Base-by-base conservation (phyloP, 2,888 invertebrate species). In the Periphyllus acericola region DNA sequence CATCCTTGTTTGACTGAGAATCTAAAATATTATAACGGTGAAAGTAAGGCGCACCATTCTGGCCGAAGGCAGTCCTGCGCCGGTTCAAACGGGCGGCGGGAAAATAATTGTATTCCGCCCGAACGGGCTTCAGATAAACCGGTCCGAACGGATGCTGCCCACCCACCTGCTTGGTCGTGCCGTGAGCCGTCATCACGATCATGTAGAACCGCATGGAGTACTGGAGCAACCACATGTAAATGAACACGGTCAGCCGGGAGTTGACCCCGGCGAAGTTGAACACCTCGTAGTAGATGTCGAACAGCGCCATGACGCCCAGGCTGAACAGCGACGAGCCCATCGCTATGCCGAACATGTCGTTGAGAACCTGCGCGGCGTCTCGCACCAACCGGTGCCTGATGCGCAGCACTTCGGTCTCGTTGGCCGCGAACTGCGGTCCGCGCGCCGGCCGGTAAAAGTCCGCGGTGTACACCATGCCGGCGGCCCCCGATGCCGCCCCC, bases 251-350 rank as follows among this genome's bases (percentile, higher is more conserved):
- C n/a, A 71, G 2, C 9, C 79, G 72, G 4, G 80, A 60, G 11
- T 21, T 1, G 72, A 46, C 60, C 6, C 80, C 79, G 74, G 74
- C 74, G 11, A 78, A 36, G n/a, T 66, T 32, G 55, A 85, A 89
- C 29, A 89, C 75, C 36, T 88, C 46, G 19, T 89, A 88, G 78
- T 90, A 90, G 34, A 89, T 87, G 84, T 90, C 89, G 72, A 90
- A 90, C 40, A 90, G 72, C 19, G 84, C 14, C 87, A 89, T 89
- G 17, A 89, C 75, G 52, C 89, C 89, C 68, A 89, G 88, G 9
- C 55, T 83, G 32, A 85, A n/a, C 17, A 89, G 60, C 29, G 90
- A 89, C 40, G 85, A 81, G n/a, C 88, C 83, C 55, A 90, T 82
- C 25, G 89, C 88, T 4, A 89, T 34, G 52, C 82, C 79, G 79